Evolutionary conservation across 2,113 vertebrate species (phyloP).

Genomic region (Rynchops niger): DNA sequence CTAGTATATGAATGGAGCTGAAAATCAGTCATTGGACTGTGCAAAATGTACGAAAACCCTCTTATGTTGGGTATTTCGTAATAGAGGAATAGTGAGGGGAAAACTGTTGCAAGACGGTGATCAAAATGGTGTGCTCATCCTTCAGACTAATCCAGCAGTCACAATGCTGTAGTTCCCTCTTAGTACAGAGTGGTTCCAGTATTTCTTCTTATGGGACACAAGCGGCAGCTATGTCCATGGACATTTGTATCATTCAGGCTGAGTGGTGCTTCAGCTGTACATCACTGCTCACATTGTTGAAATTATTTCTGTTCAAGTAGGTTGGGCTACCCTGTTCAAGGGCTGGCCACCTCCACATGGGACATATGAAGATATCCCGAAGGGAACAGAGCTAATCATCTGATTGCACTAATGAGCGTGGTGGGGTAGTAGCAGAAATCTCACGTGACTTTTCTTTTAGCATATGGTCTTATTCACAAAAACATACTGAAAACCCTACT

Average conservation of each 20-base stretch:
- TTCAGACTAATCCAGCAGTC: neutral
- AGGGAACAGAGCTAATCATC: neutral
- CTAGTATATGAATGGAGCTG: neutral
- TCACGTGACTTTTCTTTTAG: neutral
- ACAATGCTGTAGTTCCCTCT: neutral
- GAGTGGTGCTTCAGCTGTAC: neutral
- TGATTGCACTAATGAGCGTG: neutral
- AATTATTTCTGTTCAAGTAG: neutral
- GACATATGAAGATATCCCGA: neutral
- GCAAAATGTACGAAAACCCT: neutral
- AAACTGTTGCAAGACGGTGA: neutral
- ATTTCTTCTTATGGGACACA: neutral
- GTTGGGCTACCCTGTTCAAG: neutral
- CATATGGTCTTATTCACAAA: neutral
- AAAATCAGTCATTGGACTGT: neutral
- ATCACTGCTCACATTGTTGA: neutral
- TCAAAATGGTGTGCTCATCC: neutral
- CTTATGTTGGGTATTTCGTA: neutral
- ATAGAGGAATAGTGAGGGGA: neutral
- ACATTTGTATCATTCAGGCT: neutral
- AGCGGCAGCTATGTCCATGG: neutral
- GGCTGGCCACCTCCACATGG: neutral
- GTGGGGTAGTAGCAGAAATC: neutral
- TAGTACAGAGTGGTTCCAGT: neutral
- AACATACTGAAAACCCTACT: fast-evolving